phyloP scores from a whole-genome alignment of 2,797 vertebrate genomes.

The Arnoldichthys spilopterus region DNA sequence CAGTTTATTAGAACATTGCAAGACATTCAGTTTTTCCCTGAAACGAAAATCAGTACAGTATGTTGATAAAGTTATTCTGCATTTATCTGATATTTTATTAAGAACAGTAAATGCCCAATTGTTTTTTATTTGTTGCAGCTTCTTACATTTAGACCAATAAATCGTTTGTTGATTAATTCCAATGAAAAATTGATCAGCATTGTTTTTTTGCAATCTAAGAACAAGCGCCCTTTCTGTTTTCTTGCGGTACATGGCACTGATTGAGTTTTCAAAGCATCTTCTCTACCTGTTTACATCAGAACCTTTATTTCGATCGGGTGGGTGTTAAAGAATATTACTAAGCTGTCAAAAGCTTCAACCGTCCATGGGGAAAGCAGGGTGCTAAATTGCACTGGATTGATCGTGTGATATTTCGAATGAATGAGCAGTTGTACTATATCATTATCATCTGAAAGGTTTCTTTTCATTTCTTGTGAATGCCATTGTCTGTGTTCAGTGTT shows the following conservation, averaged over 20 bases:
- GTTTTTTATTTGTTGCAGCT: too few species aligned
- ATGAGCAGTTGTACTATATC: constrained; percentile 21
- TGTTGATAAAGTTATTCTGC: too few species aligned
- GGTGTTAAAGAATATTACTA: constrained; percentile 14
- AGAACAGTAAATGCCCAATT: too few species aligned
- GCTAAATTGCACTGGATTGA: constrained; percentile 48
- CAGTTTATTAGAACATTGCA: too few species aligned
- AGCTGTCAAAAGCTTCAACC: constrained; percentile 1
- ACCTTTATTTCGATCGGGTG: not conserved
- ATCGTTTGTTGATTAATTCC: too few species aligned
- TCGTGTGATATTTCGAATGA: constrained; percentile 33
- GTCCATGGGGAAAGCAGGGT: not conserved
- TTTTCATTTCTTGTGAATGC: constrained; percentile 26
- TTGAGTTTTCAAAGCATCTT: not conserved
- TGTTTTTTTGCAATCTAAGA: not conserved
- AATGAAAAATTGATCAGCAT: too few species aligned
- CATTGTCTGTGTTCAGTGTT: constrained; percentile 16
- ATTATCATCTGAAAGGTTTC: constrained; percentile 22
- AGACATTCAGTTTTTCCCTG: too few species aligned
- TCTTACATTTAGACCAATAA: too few species aligned
- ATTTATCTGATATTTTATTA: too few species aligned
- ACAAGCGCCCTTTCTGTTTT: not conserved
- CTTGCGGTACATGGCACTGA: constrained; percentile 19
- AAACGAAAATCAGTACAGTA: too few species aligned
- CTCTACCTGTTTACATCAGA: constrained; percentile 3